Evolutionary conservation across 2,113 vertebrate species (phyloP).

Genomic region (Nipponia nippon): DNA sequence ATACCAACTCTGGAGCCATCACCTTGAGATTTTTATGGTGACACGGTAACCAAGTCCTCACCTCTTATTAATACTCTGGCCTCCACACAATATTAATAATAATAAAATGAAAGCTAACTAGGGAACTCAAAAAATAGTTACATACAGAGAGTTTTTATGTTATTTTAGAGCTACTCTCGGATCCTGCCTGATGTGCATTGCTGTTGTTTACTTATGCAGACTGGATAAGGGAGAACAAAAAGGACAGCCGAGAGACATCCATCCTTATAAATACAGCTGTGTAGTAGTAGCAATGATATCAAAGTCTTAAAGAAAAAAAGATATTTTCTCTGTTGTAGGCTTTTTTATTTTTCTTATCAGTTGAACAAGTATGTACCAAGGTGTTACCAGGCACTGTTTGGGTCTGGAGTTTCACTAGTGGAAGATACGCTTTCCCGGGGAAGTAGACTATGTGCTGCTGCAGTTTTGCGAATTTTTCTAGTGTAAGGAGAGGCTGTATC

Average conservation of each 20-base stretch:
- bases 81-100: neutral
- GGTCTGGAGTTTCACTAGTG: neutral
- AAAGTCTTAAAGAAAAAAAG: neutral
- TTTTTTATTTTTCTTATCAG: neutral
- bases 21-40: neutral
- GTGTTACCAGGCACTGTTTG: neutral
- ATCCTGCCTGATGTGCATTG: neutral
- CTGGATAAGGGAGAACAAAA: neutral
- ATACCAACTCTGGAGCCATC: neutral
- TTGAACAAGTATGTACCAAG: neutral
- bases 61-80: neutral
- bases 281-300: neutral
- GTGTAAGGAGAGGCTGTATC: neutral
- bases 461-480: neutral
- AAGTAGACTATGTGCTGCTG: neutral
- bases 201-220: neutral
- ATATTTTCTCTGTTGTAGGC: neutral
- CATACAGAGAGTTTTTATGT: neutral
- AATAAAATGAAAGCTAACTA: neutral
- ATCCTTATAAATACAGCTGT: neutral
- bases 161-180: neutral
- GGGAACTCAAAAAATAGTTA: neutral
- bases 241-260: neutral
- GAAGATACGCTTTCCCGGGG: neutral
- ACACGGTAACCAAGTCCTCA: neutral